Evolutionary conservation across 2,888 invertebrate species (phyloP).

Genomic region (Penaeus monodon): DNA sequence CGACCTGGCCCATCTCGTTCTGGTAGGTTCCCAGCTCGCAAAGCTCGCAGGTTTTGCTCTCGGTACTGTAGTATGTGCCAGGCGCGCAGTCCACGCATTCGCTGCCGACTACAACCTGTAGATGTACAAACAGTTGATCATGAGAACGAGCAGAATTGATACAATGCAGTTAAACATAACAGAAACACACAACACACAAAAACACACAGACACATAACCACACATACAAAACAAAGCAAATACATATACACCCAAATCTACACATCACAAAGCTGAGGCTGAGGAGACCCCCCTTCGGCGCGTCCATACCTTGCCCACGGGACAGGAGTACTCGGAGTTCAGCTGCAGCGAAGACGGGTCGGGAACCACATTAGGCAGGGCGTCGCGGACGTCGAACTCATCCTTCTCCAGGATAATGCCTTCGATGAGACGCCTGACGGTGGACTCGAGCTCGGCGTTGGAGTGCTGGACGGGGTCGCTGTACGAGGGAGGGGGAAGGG

Average conservation of each 20-base stretch:
- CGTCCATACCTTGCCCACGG: constrained; percentile 85
- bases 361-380: constrained; percentile 92
- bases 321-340: constrained; percentile 93
- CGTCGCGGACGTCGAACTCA: constrained; percentile 92
- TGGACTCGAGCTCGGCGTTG: constrained; percentile 87
- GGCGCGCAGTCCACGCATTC: constrained; percentile 85
- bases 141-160: background rate
- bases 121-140: background rate
- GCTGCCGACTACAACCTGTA: constrained; percentile 63
- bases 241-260: background rate
- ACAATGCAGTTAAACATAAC: background rate
- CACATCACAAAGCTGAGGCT: background rate
- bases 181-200: background rate
- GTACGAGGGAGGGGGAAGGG: constrained; percentile 60
- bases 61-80: constrained; percentile 84
- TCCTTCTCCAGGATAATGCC: constrained; percentile 88
- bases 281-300: no score
- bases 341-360: constrained; percentile 89
- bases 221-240: background rate
- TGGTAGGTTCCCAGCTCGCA: constrained; percentile 93
- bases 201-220: background rate
- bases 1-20: constrained; percentile 89
- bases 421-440: constrained; percentile 86
- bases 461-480: constrained; percentile 91
- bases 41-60: constrained; percentile 81